Evolutionary conservation across 2,888 invertebrate genomes (phyloP).

Genomic region (Carcina quercana): DNA sequence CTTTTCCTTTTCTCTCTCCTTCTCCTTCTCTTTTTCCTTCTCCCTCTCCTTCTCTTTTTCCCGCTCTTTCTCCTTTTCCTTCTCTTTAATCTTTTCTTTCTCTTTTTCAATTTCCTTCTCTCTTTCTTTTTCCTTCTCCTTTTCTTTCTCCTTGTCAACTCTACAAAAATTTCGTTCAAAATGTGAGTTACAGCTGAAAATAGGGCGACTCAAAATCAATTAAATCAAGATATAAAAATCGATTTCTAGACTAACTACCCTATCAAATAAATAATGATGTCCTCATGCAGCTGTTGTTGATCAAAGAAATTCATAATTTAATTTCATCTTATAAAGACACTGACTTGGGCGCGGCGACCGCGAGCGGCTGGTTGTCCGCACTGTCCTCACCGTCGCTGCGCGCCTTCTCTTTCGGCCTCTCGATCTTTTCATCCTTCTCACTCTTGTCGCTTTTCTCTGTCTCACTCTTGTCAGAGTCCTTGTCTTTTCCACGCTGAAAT

Average conservation of each 20-base stretch:
- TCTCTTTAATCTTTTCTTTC: constrained; percentile 24
- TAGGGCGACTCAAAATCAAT: too few species aligned
- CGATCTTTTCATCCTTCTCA: constrained; percentile 52
- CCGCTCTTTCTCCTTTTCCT: constrained; percentile 20
- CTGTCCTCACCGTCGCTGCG: constrained; percentile 64
- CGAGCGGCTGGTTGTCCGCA: constrained; percentile 65
- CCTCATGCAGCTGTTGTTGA: too few species aligned
- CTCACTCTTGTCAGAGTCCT: constrained; percentile 64
- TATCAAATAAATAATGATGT: too few species aligned
- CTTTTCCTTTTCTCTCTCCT: constrained; percentile 27
- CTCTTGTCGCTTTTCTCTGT: constrained; percentile 60
- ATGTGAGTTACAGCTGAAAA: too few species aligned
- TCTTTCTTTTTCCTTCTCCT: constrained; percentile 22
- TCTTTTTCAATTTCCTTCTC: constrained; percentile 23
- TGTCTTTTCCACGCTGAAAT: constrained; percentile 49
- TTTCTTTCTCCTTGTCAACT: constrained; percentile 6
- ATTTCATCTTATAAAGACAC: too few species aligned
- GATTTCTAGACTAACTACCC: too few species aligned
- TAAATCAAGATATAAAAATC: too few species aligned
- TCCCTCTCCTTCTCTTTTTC: constrained; percentile 24
- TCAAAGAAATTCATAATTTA: too few species aligned
- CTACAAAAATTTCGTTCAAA: too few species aligned
- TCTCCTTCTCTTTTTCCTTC: constrained; percentile 27
- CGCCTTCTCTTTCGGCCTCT: constrained; percentile 52
- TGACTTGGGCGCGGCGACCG: constrained; percentile 53